These are phyloP conservation scores for Peucedramus taeniatus DNA, from an alignment of 2,113 vertebrate species.

Conservation along the genomic window DNA sequence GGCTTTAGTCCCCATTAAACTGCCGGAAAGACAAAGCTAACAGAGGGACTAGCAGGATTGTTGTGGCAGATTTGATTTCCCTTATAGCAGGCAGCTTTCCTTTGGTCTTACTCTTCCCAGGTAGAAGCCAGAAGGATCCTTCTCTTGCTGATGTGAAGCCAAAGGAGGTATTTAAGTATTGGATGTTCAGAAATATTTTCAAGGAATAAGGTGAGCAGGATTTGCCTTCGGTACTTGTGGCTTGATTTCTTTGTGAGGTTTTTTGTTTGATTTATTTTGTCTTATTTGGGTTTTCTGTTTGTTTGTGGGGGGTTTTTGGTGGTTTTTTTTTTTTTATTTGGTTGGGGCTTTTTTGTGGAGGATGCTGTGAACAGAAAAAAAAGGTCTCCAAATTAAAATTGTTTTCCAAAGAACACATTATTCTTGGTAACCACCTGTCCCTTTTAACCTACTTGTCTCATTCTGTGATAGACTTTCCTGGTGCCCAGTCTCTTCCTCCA, in stretches of 20 bases:
- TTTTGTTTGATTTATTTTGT: background rate
- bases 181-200: background rate
- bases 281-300: background rate
- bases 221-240: background rate
- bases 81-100: background rate
- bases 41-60: background rate
- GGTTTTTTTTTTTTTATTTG: background rate
- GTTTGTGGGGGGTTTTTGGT: rapidly evolving
- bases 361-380: background rate
- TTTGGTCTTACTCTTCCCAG: background rate
- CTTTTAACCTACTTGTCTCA: background rate
- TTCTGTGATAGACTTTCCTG: background rate
- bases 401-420: background rate
- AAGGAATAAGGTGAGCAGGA: background rate
- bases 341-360: background rate
- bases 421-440: background rate
- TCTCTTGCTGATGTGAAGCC: background rate
- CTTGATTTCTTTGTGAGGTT: background rate
- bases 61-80: background rate
- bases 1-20: background rate
- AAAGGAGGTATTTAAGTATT: background rate
- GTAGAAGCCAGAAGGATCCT: background rate
- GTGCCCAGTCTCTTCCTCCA: background rate
- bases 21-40: background rate
- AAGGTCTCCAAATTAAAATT: background rate